phyloP scores from a whole-genome alignment of 2,113 vertebrate genomes.

The Otus sunia region DNA sequence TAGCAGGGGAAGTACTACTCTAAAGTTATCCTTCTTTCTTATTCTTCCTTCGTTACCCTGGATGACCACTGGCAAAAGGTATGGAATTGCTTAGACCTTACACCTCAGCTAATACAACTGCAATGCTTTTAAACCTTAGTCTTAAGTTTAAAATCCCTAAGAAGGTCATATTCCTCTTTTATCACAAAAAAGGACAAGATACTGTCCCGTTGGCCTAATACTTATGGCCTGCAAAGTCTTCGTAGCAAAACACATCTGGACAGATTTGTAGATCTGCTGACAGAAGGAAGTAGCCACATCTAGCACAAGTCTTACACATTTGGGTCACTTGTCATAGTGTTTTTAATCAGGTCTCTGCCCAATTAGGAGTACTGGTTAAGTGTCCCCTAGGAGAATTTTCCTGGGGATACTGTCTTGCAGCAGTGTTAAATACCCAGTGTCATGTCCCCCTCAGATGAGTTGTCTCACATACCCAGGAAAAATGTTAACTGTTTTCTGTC shows the following conservation, averaged over 20 bases:
- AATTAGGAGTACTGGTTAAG: not conserved
- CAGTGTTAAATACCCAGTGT: not conserved
- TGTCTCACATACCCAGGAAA: not conserved
- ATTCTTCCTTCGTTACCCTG: not conserved
- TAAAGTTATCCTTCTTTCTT: not conserved
- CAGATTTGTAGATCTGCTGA: not conserved
- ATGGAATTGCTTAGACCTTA: not conserved
- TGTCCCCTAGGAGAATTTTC: not conserved
- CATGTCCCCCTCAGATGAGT: too few species aligned
- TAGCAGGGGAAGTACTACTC: not conserved
- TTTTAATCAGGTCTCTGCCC: not conserved
- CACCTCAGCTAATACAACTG: not conserved
- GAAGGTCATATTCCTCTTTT: not conserved
- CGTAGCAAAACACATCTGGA: not conserved
- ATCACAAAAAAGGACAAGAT: not conserved
- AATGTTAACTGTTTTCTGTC: not conserved
- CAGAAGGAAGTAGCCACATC: not conserved
- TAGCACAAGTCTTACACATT: not conserved
- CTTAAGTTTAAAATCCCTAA: not conserved
- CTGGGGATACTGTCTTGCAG: not conserved
- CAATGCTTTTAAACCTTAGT: not conserved
- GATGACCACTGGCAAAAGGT: not conserved
- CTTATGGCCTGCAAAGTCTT: not conserved
- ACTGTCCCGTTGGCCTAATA: not conserved
- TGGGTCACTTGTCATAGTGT: not conserved